Evolutionary conservation across 2,113 vertebrate genomes (phyloP), one percentile per base, ranked within the genome.

Genomic region (Siniperca chuatsi): DNA sequence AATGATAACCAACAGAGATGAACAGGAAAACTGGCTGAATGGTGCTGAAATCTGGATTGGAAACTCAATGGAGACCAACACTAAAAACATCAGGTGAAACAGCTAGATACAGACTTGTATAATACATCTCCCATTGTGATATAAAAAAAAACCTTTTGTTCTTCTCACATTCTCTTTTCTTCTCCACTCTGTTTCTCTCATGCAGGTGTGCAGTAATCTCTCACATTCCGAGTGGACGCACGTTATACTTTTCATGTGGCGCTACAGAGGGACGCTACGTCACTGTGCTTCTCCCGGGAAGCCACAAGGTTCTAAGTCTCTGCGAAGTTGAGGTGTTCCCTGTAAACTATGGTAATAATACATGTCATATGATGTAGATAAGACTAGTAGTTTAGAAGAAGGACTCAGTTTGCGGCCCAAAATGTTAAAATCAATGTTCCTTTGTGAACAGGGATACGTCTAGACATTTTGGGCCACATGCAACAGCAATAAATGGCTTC

Each of bases 41-140:
- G 88, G 88, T 58, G 64, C 29, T 1, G 78, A 84, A 55, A 75
- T 89, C 50, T 89, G 81, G 81, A 81, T 87, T 9, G 69, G 64
- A 58, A 60, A 20, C 8, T 66, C 83, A 7, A 0, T 1, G 7
- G n/a, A 77, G 2, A 1, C 5, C 20, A n/a, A 40, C 55, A 20
- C 1, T 25, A 58, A 8, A 1, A 21, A 4, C 0, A 4, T 29
- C 64, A 87, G 84, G 88, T 89, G 44, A 68, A 25, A 16, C 37
- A 37, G 10, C 10, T 21, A 13, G 13, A 65, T 40, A 8, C 40
- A 8, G 13, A 29, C 40, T 2, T 13, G 16, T 2, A 18, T 12
- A 52, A 50, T 35, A 40, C 54, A 8, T 29, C 20, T 55, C 11
- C 13, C 9, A 46, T n/a, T 67, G 1, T 15, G 44, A 37, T 18